phyloP scores from a whole-genome alignment of 2,888 invertebrate species.

The Zygaena filipendulae region DNA sequence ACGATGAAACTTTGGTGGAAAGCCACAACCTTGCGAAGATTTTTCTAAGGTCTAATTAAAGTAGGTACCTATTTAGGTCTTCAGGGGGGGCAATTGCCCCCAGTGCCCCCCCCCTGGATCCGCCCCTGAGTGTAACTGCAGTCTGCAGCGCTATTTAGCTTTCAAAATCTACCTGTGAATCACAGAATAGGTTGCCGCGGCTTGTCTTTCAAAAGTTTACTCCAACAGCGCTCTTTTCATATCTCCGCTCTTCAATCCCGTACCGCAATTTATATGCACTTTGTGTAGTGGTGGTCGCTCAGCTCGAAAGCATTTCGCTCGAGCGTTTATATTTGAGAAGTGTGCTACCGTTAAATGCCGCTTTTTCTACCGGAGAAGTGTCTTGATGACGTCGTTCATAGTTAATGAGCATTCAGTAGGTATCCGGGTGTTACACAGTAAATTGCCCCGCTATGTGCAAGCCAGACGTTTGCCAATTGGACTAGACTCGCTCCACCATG shows the following conservation, averaged over 20 bases:
- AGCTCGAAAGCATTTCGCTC: slow-evolving; percentile 50
- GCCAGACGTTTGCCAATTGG: slow-evolving; percentile 46
- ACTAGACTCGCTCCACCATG: slow-evolving; percentile 39
- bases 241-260: slow-evolving; percentile 56
- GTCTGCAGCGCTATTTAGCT: too few relatives aligned
- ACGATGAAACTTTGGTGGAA: too few relatives aligned
- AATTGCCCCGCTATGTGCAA: slow-evolving; percentile 58
- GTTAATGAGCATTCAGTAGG: slow-evolving; percentile 65
- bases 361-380: slow-evolving; percentile 60
- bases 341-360: slow-evolving; percentile 54
- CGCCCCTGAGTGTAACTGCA: too few relatives aligned
- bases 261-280: slow-evolving; percentile 66
- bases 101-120: too few relatives aligned
- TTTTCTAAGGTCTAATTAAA: too few relatives aligned
- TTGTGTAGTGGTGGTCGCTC: slow-evolving; percentile 52
- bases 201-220: too few relatives aligned
- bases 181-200: too few relatives aligned
- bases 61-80: too few relatives aligned
- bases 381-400: slow-evolving; percentile 66
- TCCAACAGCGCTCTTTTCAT: slow-evolving; percentile 39
- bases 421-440: slow-evolving; percentile 50
- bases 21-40: too few relatives aligned
- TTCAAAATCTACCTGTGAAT: too few relatives aligned
- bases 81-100: too few relatives aligned
- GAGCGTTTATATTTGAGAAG: slow-evolving; percentile 49